These are phyloP conservation scores for Tenodera sinensis DNA, from an alignment of 2,888 invertebrate genomes.

Conservation along the genomic window DNA sequence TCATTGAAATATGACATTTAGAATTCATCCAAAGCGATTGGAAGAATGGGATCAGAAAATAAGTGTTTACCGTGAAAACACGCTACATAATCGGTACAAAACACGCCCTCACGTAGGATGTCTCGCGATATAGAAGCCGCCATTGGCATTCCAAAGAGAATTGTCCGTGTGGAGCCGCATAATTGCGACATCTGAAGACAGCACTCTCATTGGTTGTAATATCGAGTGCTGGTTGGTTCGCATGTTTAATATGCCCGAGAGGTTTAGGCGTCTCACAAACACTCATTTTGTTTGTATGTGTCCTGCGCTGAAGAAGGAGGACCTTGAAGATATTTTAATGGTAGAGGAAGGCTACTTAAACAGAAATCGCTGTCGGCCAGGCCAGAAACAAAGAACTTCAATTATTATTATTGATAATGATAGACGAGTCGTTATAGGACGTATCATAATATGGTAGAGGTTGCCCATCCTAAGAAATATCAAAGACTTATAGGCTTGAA, in stretches of 20 bases:
- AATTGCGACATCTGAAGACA: not conserved
- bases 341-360: not conserved
- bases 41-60: too few species aligned
- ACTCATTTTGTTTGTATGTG: not conserved
- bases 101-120: too few species aligned
- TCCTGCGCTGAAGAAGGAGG: not conserved
- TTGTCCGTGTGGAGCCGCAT: not conserved
- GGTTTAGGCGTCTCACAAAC: not conserved
- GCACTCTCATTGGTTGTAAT: not conserved
- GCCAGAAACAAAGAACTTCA: not conserved
- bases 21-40: too few species aligned
- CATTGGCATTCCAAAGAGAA: not conserved
- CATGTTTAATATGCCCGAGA: conserved; percentile 7
- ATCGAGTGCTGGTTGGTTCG: not conserved
- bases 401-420: not conserved
- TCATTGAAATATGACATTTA: too few species aligned
- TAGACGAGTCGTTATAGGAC: not conserved
- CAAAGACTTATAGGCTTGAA: not conserved
- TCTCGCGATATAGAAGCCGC: not conserved
- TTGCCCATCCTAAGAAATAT: not conserved
- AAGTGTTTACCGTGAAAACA: too few species aligned
- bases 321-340: not conserved
- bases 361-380: not conserved
- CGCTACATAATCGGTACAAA: too few species aligned
- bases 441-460: not conserved